These are phyloP conservation scores for Anseranas semipalmata DNA, from an alignment of 2,113 vertebrate genomes.

Conservation along the genomic window DNA sequence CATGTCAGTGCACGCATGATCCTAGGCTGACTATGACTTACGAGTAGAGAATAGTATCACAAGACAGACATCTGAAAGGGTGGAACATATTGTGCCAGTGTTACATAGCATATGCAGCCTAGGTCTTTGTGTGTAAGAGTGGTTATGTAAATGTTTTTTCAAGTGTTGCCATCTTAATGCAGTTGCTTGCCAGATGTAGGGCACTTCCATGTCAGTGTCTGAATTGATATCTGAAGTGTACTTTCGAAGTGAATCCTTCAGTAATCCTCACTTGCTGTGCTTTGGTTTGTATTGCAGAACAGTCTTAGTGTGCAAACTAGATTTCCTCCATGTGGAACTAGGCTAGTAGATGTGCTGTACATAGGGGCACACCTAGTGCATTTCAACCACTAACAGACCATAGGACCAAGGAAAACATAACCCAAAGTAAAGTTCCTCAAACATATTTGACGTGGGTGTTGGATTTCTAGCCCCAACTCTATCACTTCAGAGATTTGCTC, in stretches of 20 bases:
- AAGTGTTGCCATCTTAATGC: not conserved
- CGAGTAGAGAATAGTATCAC: not conserved
- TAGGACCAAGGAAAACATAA: fast-evolving
- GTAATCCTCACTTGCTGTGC: not conserved
- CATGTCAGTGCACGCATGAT: not conserved
- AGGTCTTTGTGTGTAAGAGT: not conserved
- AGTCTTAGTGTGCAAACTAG: not conserved
- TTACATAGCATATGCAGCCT: fast-evolving
- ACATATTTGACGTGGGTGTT: not conserved
- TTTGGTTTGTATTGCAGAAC: not conserved
- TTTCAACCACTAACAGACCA: fast-evolving
- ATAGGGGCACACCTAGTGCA: not conserved
- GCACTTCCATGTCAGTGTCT: not conserved
- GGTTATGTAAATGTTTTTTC: not conserved
- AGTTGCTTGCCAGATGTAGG: not conserved
- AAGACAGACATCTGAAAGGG: not conserved
- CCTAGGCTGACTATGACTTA: not conserved
- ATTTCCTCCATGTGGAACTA: not conserved
- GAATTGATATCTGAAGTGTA: not conserved
- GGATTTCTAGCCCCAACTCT: not conserved
- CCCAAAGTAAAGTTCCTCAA: not conserved
- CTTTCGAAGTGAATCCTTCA: not conserved
- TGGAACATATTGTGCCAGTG: no score
- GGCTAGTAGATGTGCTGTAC: not conserved
- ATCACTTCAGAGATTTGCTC: not conserved